phyloP scores from a whole-genome alignment of 2,113 vertebrate species.

The Halichoeres trimaculatus region DNA sequence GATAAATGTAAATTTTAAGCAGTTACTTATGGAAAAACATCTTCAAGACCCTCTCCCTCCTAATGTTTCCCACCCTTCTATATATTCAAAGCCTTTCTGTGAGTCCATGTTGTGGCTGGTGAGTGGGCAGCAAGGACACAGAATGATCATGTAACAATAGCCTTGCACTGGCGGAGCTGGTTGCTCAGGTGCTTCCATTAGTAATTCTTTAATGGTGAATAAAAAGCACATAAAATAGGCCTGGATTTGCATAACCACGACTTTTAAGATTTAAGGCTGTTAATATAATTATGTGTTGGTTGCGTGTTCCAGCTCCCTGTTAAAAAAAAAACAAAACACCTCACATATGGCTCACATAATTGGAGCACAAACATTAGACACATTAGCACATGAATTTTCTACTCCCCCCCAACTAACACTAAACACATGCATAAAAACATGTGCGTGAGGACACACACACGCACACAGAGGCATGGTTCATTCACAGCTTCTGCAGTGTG shows the following conservation, averaged over 20 bases:
- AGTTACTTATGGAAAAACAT: no score
- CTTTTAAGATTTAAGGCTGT: not conserved
- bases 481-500: slow-evolving; percentile 71
- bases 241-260: not conserved
- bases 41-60: not conserved
- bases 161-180: not conserved
- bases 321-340: not conserved
- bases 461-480: slow-evolving; percentile 62
- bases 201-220: slow-evolving; percentile 4
- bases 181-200: not conserved
- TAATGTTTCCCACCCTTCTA: not conserved
- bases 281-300: not conserved
- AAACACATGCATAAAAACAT: slow-evolving; percentile 52
- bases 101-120: not conserved
- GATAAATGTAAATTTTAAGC: no score
- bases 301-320: slow-evolving; percentile 18
- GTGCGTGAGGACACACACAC: slow-evolving; percentile 26
- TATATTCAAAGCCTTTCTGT: slow-evolving; percentile 2
- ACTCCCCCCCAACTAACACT: slow-evolving; percentile 13
- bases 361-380: slow-evolving; percentile 39
- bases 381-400: slow-evolving; percentile 51
- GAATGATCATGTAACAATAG: not conserved
- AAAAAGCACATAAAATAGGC: not conserved
- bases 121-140: slow-evolving; percentile 8
- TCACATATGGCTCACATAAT: slow-evolving; percentile 51